Evolutionary conservation across 2,888 invertebrate genomes (phyloP).

Genomic region (Epirrhoe tristata): DNA sequence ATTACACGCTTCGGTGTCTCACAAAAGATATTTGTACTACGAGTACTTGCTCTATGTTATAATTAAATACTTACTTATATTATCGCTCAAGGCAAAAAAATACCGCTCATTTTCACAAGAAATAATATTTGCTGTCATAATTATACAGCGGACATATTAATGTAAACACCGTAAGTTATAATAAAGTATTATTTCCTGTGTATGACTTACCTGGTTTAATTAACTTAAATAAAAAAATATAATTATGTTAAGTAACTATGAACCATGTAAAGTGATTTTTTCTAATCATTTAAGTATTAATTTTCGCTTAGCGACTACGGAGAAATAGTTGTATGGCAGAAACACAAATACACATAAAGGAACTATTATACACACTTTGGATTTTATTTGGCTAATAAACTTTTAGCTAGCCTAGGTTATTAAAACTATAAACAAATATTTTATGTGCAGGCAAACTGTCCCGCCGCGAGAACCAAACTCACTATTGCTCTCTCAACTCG

Average conservation of each 20-base stretch:
- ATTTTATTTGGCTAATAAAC: no score
- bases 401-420: no score
- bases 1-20: background rate
- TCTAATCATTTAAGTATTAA: no score
- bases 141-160: conserved; percentile 11
- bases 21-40: background rate
- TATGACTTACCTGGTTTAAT: background rate
- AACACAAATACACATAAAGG: no score
- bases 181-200: background rate
- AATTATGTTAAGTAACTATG: background rate
- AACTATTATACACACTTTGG: no score
- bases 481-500: no score
- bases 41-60: background rate
- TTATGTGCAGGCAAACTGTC: no score
- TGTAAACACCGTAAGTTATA: conserved; percentile 7
- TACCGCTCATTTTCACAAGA: conserved; percentile 5
- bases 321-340: no score
- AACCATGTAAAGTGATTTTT: background rate
- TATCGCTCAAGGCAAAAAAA: background rate
- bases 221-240: no score
- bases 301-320: no score
- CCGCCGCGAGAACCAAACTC: no score
- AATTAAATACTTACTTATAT: background rate
- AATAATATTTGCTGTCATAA: conserved; percentile 14
- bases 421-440: no score